Percentiles rank a stretch among this genome's conserved stretches.
Evolutionary conservation across 2,113 vertebrate species (phyloP).

Genomic region (Elgaria multicarinata): DNA sequence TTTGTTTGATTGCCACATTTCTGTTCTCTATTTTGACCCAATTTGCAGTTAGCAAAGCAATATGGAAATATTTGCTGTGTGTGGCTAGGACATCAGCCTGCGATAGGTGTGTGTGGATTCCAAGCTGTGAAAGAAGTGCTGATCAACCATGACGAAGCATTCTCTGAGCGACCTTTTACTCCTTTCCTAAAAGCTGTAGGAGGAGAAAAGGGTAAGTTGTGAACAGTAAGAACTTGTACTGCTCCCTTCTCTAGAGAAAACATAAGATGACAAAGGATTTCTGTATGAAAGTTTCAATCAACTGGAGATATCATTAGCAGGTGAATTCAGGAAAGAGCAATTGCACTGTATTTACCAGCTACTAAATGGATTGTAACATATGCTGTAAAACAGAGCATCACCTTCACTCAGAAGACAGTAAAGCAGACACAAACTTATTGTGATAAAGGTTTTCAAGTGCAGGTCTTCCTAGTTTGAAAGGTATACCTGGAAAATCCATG

Average conservation of each 20-base stretch:
- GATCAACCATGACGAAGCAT: background rate
- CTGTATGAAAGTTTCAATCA: no score
- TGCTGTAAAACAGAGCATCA: no score
- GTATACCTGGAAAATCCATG: no score
- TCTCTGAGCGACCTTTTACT: background rate
- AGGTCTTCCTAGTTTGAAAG: background rate
- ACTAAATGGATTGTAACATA: no score
- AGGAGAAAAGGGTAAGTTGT: background rate
- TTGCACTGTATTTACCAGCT: no score
- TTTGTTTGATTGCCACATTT: background rate
- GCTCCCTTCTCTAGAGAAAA: background rate
- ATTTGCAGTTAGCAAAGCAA: background rate
- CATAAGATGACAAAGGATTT: no score
- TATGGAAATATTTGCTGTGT: background rate
- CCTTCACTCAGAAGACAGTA: background rate
- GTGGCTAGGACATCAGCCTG: background rate
- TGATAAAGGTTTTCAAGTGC: no score
- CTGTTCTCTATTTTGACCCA: background rate
- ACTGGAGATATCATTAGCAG: no score
- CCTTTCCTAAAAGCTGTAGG: background rate
- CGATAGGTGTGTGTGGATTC: background rate
- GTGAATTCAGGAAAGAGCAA: no score
- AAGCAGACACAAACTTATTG: background rate
- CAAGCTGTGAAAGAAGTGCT: conserved; percentile 4
- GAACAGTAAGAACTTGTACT: background rate